A percentile compares a stretch with the other conserved stretches of the same genome.
phyloP scores from a whole-genome alignment of 2,113 vertebrate species.

The Nothoprocta perdicaria region DNA sequence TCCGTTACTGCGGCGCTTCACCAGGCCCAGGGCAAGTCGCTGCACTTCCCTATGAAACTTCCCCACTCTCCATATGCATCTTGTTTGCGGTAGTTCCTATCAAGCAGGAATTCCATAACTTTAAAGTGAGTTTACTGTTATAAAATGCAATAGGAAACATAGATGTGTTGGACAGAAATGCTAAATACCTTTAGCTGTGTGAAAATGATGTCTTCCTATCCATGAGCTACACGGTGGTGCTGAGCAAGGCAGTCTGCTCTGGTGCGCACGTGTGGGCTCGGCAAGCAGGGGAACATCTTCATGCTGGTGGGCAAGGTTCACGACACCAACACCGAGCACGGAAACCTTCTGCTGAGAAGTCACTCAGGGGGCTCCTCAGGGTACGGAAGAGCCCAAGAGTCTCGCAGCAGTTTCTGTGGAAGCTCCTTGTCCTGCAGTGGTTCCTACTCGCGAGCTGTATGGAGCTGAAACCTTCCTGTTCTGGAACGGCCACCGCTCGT shows the following conservation, averaged over 20 bases:
- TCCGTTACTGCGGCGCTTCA: not conserved
- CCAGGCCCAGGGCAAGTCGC: not conserved
- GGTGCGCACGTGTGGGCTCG: rapidly evolving
- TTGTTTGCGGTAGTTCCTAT: not conserved
- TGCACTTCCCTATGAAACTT: not conserved
- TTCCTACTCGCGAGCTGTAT: not conserved
- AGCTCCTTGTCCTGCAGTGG: not conserved
- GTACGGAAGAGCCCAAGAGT: not conserved
- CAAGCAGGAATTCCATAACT: not conserved
- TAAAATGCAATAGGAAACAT: not conserved
- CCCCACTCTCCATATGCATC: not conserved
- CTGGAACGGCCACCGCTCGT: not conserved
- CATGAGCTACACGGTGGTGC: not conserved
- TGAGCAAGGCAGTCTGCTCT: rapidly evolving
- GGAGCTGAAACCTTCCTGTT: not conserved
- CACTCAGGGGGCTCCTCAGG: not conserved
- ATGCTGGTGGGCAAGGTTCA: not conserved
- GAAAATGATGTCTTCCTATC: not conserved
- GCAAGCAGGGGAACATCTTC: not conserved
- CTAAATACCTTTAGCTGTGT: not conserved
- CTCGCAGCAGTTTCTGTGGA: not conserved
- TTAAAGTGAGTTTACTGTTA: not conserved
- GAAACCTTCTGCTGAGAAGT: not conserved
- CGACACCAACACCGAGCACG: too few relatives aligned
- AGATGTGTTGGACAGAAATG: not conserved